These are phyloP conservation scores for Myxocyprinus asiaticus DNA, from an alignment of 2,113 vertebrate species.

Conservation along the genomic window DNA sequence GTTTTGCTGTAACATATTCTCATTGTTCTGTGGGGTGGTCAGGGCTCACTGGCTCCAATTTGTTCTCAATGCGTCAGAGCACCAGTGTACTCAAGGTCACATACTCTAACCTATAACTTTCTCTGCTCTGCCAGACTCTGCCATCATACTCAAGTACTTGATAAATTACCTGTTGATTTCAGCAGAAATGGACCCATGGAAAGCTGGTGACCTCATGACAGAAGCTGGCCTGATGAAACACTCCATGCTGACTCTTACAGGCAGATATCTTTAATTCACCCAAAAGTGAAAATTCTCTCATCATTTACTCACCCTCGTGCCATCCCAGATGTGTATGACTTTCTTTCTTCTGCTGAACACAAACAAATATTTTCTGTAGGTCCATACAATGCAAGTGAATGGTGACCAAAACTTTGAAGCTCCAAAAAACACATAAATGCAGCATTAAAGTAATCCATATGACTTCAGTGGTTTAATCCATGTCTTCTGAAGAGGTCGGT, in stretches of 20 bases:
- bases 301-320: no score
- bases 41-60: constrained; percentile 41
- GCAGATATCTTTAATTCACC: no score
- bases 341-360: no score
- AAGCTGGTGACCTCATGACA: not conserved
- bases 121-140: constrained; percentile 13
- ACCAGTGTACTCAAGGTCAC: constrained; percentile 33
- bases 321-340: no score
- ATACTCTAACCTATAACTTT: constrained; percentile 22
- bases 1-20: constrained; percentile 51
- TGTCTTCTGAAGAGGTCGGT: no score
- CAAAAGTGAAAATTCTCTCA: no score
- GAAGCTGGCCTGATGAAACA: not conserved
- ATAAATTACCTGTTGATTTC: constrained; percentile 8
- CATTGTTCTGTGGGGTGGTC: constrained; percentile 52
- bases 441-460: no score
- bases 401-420: no score
- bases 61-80: constrained; percentile 37
- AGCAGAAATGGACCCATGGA: not conserved
- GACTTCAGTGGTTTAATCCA: no score
- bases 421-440: no score
- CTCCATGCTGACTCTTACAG: not conserved
- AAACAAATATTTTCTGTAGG: no score
- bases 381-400: no score
- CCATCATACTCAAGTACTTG: not conserved